Conservation (phyloP, 2,113 vertebrate genomes). For the Alaudala cheleensis region DNA sequence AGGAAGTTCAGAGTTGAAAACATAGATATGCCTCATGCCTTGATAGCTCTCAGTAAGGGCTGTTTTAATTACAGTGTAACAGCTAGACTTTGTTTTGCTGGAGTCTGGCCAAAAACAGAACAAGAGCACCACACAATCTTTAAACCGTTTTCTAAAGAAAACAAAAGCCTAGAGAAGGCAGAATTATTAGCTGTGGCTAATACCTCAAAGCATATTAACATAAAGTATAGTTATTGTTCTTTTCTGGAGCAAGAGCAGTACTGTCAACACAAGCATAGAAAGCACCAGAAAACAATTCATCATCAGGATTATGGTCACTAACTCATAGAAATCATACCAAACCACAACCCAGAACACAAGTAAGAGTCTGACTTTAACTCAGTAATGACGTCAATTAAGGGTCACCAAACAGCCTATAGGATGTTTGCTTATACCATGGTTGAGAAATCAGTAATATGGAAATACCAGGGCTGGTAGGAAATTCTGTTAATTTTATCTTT, state of each 20-base stretch:
- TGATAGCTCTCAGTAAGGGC: not conserved
- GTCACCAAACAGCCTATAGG: not conserved
- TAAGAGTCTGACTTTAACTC: not conserved
- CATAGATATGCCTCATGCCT: conserved; percentile 2
- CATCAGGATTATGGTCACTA: not conserved
- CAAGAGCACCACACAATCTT: not conserved
- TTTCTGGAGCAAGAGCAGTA: not conserved
- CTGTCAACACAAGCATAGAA: not conserved
- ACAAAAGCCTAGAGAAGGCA: conserved; percentile 17
- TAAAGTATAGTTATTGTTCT: not conserved
- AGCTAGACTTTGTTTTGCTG: conserved; percentile 37
- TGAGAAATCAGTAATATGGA: not conserved
- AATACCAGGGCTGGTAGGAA: not conserved
- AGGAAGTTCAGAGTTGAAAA: conserved; percentile 61
- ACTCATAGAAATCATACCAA: not conserved
- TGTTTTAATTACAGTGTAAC: conserved; percentile 33
- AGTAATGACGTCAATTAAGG: not conserved
- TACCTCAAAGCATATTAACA: conserved; percentile 38
- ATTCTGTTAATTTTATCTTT: not conserved
- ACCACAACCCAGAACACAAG: not conserved
- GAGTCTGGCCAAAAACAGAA: conserved; percentile 9
- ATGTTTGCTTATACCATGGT: not conserved
- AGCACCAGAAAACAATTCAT: not conserved
- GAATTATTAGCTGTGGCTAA: conserved; percentile 44
- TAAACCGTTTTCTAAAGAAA: conserved; percentile 46